Evolutionary conservation across 2,113 vertebrate genomes (phyloP).

Genomic region (Callithrix jacchus): DNA sequence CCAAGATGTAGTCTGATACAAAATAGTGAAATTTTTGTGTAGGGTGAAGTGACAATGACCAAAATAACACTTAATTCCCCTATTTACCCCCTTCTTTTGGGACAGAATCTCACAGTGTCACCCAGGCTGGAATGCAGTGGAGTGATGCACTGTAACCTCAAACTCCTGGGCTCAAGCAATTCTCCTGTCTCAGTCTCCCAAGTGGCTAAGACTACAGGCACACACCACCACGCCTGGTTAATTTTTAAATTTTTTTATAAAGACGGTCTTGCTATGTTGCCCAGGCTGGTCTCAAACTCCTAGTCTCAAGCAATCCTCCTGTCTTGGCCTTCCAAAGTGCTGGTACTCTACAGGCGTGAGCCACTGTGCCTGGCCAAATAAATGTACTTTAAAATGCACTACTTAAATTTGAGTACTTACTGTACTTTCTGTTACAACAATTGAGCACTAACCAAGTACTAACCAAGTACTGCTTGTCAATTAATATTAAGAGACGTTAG

Average conservation of each 20-base stretch:
- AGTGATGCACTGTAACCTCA: background rate
- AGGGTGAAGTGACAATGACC: background rate
- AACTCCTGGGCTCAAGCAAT: background rate
- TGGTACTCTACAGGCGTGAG: background rate
- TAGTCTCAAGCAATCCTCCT: background rate
- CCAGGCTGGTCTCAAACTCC: background rate
- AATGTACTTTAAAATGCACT: slow-evolving; percentile 13
- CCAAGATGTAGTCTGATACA: background rate
- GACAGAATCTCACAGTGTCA: background rate
- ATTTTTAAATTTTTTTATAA: background rate
- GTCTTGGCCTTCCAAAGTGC: background rate
- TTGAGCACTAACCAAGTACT: background rate
- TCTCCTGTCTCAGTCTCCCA: background rate
- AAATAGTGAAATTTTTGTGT: background rate
- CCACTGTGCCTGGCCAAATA: background rate
- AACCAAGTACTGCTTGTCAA: background rate
- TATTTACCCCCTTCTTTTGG: background rate
- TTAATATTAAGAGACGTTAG: background rate
- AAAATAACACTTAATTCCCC: background rate
- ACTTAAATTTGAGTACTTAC: background rate
- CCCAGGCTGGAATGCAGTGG: background rate
- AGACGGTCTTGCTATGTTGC: background rate
- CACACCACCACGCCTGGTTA: background rate
- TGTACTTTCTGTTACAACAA: background rate
- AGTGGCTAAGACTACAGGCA: background rate